Evolutionary conservation across 1,140 invertebrate genomes (phyloP).

Genomic region (Solenopsis fugax): DNA sequence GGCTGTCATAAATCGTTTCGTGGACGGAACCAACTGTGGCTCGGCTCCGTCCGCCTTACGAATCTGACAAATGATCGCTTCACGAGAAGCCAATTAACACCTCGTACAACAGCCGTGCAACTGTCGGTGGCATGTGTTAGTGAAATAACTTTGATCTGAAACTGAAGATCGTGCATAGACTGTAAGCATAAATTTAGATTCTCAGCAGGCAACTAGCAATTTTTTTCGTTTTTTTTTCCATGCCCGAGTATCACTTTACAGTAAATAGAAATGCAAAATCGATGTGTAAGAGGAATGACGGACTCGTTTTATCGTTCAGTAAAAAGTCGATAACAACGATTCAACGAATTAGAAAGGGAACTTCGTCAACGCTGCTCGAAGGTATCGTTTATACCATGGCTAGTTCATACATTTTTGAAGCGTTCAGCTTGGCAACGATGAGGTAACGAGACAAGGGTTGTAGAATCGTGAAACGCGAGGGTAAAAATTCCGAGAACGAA

Average conservation of each 20-base stretch:
- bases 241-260: not conserved
- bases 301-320: not conserved
- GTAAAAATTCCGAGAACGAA: slow-evolving; percentile 83
- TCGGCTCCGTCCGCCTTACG: slow-evolving; percentile 58
- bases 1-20: slow-evolving; percentile 79
- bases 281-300: not conserved
- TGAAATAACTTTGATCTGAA: slow-evolving; percentile 42
- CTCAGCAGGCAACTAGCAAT: not conserved
- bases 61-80: slow-evolving; percentile 73
- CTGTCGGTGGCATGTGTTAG: slow-evolving; percentile 19
- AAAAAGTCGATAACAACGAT: slow-evolving; percentile 20
- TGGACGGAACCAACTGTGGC: slow-evolving; percentile 67
- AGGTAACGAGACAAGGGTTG: slow-evolving; percentile 61
- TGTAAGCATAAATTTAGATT: slow-evolving; percentile 39
- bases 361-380: not conserved
- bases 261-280: not conserved
- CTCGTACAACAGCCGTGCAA: slow-evolving; percentile 60
- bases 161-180: not conserved
- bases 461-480: slow-evolving; percentile 70
- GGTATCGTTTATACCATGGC: slow-evolving; percentile 7
- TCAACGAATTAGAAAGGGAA: slow-evolving; percentile 27
- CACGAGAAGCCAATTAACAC: slow-evolving; percentile 79
- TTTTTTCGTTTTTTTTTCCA: not conserved
- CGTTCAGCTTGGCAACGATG: slow-evolving; percentile 12
- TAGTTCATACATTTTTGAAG: slow-evolving; percentile 75